Conservation (phyloP, 2,797 vertebrate genomes). For the Brachyalestes nurse region DNA sequence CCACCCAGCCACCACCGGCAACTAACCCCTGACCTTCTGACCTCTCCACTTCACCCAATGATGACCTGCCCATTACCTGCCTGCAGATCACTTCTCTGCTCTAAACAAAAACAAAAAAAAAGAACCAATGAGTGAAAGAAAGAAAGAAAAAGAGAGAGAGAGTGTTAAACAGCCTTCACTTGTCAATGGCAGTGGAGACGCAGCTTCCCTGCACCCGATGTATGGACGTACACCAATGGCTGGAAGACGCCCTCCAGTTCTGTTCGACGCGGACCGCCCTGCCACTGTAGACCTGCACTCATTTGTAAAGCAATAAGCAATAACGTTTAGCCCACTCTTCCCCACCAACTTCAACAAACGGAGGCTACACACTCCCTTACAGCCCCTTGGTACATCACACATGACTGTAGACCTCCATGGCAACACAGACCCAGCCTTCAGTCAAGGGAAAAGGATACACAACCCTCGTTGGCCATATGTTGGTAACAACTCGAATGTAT, state of each 20-base stretch:
- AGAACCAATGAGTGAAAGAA: slow-evolving; percentile 67
- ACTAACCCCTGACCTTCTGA: slow-evolving; percentile 97
- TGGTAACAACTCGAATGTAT: slow-evolving; percentile 84
- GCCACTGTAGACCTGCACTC: slow-evolving; percentile 91
- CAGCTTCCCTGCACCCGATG: slow-evolving; percentile 85
- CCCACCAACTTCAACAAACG: slow-evolving; percentile 26
- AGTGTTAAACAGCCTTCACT: slow-evolving; percentile 78
- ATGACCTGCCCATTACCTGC: slow-evolving; percentile 93
- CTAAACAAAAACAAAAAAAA: slow-evolving; percentile 67
- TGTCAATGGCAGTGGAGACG: slow-evolving; percentile 87
- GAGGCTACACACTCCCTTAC: slow-evolving; percentile 23
- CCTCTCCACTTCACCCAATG: slow-evolving; percentile 94
- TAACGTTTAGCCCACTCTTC: slow-evolving; percentile 79
- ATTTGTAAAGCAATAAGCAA: slow-evolving; percentile 93
- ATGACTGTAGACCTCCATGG: slow-evolving; percentile 12
- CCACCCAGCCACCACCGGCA: slow-evolving; percentile 92
- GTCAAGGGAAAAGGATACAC: slow-evolving; percentile 67
- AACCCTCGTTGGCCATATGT: slow-evolving; percentile 73
- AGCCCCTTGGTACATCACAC: slow-evolving; percentile 11
- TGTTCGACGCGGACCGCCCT: slow-evolving; percentile 57
- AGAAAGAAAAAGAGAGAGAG: slow-evolving; percentile 33
- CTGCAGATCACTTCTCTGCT: slow-evolving; percentile 93
- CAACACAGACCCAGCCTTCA: slow-evolving; percentile 10
- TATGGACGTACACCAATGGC: slow-evolving; percentile 65
- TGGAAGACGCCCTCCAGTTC: slow-evolving; percentile 28